A percentile compares a stretch with the other conserved stretches of the same genome.
phyloP scores from a whole-genome alignment of 2,113 vertebrate species.

The Mesoclemmys tuberculata region DNA sequence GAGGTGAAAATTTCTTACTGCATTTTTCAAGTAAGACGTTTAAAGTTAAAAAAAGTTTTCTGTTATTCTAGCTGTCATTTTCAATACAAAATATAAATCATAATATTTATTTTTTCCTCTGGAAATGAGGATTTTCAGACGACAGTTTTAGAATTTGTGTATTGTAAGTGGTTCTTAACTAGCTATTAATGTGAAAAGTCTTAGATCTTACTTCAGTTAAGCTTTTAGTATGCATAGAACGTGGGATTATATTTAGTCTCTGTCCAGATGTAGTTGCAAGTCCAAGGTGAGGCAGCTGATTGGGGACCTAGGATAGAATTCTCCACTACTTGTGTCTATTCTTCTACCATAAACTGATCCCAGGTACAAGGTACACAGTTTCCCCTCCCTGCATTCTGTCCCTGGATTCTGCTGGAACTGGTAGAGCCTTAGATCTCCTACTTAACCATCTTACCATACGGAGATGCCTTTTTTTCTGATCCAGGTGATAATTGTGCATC shows the following conservation, averaged over 20 bases:
- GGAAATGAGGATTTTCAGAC: not conserved
- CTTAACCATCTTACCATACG: not conserved
- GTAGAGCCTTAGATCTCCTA: not conserved
- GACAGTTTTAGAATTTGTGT: not conserved
- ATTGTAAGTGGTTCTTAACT: not conserved
- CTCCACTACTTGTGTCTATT: not conserved
- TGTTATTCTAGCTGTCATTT: not conserved
- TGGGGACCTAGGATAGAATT: not conserved
- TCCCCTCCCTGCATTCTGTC: not conserved
- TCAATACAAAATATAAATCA: not conserved
- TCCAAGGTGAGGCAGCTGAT: not conserved
- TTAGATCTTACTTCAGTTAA: not conserved
- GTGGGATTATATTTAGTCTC: not conserved
- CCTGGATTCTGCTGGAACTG: not conserved
- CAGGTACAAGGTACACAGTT: not conserved
- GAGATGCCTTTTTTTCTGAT: not conserved
- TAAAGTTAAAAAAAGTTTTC: not conserved
- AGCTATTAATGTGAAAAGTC: not conserved
- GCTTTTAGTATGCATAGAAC: not conserved
- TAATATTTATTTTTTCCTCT: not conserved
- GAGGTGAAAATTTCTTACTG: not conserved
- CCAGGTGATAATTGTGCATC: not conserved
- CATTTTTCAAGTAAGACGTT: not conserved
- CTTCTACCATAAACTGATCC: rapidly evolving
- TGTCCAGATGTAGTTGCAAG: not conserved